Evolutionary conservation across 2,113 vertebrate genomes (phyloP), one percentile per base, ranked within the genome.

Genomic region (Ancistrus triradiatus): DNA sequence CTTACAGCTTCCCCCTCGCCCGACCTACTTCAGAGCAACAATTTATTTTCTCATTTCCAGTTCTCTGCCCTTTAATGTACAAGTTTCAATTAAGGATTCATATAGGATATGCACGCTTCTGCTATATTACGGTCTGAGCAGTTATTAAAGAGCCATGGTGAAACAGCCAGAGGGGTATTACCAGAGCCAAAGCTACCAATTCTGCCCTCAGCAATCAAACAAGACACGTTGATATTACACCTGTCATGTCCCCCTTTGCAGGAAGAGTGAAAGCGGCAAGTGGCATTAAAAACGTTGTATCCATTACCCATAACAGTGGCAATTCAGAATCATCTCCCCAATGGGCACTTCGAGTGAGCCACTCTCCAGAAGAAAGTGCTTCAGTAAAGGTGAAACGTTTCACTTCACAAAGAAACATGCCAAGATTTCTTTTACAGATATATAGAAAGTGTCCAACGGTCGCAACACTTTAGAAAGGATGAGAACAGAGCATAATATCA

Each of bases 21-120:
- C 21, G 25, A 31, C 27, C 27, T 49, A 50, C 55, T 64, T 27
- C 47, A 50, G 25, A 42, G 55, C 51, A 57, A 47, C 50, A 37
- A 62, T 66, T 72, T 56, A 43, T 66, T 66, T 63, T 51, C 44
- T 42, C 51, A 67, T 63, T 50, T 65, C 44, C 63, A 76, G 49
- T 80, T 78, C 66, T 47, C 28, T 52, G 25, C 62, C 64, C 74
- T 66, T 44, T 76, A 73, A 76, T 67, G 74, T 68, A 69, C 59
- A 59, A 40, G 3, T 68, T 51, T 67, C 74, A 80, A 70, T 77
- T 74, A 83, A 81, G 73, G 58, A 72, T 56, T 49, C 43, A 37
- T 70, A 70, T 70, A 59, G 35, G 60, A n/a, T 21, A 50, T 44
- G 43, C 38, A 42, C n/a, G n/a, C n/a, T n/a, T n/a, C n/a, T n/a